Conservation (phyloP, 64 coral and sea anemone genomes). For the Dendronephthya gigantea region DNA sequence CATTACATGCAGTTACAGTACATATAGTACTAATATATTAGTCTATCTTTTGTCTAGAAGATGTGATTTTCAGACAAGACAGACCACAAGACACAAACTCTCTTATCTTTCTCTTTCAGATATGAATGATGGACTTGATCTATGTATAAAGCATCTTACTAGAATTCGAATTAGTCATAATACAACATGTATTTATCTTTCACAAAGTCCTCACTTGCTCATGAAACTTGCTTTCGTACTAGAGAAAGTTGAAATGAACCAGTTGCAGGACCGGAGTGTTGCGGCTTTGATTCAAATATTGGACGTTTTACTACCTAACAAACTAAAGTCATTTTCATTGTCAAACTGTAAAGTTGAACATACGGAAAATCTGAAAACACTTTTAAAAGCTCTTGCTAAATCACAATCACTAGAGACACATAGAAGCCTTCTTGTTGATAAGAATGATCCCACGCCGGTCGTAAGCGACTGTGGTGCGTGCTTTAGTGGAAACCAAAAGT, state of each 20-base stretch:
- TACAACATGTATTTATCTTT: background rate
- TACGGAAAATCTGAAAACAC: background rate
- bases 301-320: background rate
- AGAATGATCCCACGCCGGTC: background rate
- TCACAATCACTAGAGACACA: background rate
- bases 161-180: background rate
- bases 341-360: background rate
- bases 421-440: background rate
- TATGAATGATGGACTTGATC: background rate
- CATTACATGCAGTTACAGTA: too few species aligned
- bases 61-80: too few species aligned
- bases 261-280: background rate
- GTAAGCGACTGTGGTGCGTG: background rate
- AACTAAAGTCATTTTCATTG: background rate
- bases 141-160: background rate
- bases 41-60: too few species aligned
- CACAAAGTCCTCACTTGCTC: background rate
- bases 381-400: background rate
- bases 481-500: too few species aligned
- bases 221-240: background rate
- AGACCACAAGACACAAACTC: background rate
- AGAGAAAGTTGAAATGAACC: background rate
- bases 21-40: too few species aligned
- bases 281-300: background rate
- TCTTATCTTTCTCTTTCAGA: background rate